Evolutionary conservation across 2,797 vertebrate species (phyloP), one percentile per base, ranked within the genome.

Genomic region (Enteromius anoplus): DNA sequence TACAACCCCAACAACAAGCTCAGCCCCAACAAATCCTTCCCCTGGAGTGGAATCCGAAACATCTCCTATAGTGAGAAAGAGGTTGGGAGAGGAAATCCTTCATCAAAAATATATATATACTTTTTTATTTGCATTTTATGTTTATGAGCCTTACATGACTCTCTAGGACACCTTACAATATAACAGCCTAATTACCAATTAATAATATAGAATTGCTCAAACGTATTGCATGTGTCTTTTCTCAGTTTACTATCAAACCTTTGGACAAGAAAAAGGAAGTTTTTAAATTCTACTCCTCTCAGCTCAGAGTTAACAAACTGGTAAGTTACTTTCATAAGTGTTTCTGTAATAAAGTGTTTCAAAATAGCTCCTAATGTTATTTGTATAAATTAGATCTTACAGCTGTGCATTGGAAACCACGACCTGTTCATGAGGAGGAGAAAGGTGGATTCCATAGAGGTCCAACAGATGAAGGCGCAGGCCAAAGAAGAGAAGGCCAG

Each of bases 401-500:
- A 97, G 92, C 53, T 98, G 85, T 97, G 96, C 89, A 97, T 97
- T 60, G 96, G 96, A 60, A 99, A 98, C 91, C 97, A 98, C 0
- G 96, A 97, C 84, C 92, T 98, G 0, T 98, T 98, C 88, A 96
- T 98, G 96, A 96, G 96, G 90, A 95, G 97, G 86, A 95, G 97
- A 89, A 97, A 96, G 90, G 97, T 97, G 83, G 97, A 97, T 87
- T 97, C 97, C 7, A 94, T 96, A 42, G 97, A 99, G 90, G 96
- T 97, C 86, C 96, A 98, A 90, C 96, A 97, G 88, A 97, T 98
- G 96, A 98, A 98, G 91, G 95, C 96, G 86, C 96, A 97, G 86
- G 96, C 97, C 77, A 96, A 95, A 90, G 97, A 98, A 87, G 97
- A 97, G 92, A 97, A 97, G 87, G 96, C 97, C 1, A 95, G 96